Percentiles rank a stretch among this genome's conserved stretches.
Conservation (phyloP, 2,888 invertebrate genomes). For the Nephrotoma appendiculata region DNA sequence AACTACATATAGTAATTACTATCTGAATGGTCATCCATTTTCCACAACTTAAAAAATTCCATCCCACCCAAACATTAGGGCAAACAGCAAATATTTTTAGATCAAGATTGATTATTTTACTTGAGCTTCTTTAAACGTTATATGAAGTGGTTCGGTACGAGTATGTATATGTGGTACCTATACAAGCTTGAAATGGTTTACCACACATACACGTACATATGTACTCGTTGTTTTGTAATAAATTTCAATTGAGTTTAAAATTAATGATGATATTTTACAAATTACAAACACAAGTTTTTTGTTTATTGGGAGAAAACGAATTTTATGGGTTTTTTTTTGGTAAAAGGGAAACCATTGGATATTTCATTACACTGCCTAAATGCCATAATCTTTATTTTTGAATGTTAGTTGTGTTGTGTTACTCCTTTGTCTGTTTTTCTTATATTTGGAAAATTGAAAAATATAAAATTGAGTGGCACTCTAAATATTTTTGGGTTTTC, state of each 20-base stretch:
- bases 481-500: too few relatives aligned
- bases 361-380: not conserved
- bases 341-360: not conserved
- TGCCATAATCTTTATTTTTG: too few relatives aligned
- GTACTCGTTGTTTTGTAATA: not conserved
- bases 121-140: not conserved
- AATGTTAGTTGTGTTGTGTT: too few relatives aligned
- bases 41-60: not conserved
- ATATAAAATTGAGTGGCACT: too few relatives aligned
- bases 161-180: not conserved
- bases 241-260: not conserved
- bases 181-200: not conserved
- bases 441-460: too few relatives aligned
- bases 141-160: not conserved
- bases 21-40: not conserved
- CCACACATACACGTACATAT: not conserved
- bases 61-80: not conserved
- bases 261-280: not conserved
- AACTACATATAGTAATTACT: not conserved
- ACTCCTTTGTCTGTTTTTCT: too few relatives aligned
- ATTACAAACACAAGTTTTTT: not conserved
- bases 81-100: not conserved
- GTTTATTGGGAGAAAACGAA: not conserved
- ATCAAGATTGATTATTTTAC: not conserved
- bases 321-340: not conserved